Conservation (phyloP, 1,140 invertebrate species). For the Brachionus asplanchnoidis region DNA sequence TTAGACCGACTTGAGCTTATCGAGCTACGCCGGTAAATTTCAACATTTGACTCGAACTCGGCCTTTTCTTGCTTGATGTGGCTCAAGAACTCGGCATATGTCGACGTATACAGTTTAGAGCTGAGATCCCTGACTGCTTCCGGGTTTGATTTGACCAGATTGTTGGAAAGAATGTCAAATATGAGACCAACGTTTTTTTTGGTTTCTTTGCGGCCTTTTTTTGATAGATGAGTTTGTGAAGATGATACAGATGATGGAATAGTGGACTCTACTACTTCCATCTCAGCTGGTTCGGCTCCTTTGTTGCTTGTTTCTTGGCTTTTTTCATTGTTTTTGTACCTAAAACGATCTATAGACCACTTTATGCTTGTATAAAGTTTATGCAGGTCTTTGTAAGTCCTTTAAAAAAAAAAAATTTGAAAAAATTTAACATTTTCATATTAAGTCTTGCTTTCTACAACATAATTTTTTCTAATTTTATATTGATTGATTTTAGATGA, state of each 20-base stretch:
- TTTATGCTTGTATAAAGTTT: not conserved
- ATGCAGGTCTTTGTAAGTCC: not conserved
- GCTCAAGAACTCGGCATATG: not conserved
- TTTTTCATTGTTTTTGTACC: not conserved
- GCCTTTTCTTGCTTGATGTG: slow-evolving; percentile 25
- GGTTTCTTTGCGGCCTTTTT: not conserved
- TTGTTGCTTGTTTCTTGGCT: not conserved
- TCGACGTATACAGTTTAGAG: not conserved
- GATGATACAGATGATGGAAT: not conserved
- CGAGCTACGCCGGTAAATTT: not conserved
- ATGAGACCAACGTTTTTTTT: not conserved
- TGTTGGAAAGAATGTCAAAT: not conserved
- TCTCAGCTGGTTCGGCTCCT: not conserved
- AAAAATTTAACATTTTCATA: too few species aligned
- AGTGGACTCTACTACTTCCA: not conserved
- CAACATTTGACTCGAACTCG: not conserved
- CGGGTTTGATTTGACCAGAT: not conserved
- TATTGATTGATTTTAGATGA: too few species aligned
- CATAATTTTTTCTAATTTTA: too few species aligned
- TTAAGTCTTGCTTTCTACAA: too few species aligned
- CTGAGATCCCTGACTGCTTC: not conserved
- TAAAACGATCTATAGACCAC: slow-evolving; percentile 15
- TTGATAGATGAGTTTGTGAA: not conserved
- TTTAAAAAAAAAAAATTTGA: not conserved
- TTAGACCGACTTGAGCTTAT: not conserved